Conservation (phyloP, 2,797 vertebrate genomes). For the Pantherophis vulpinus region DNA sequence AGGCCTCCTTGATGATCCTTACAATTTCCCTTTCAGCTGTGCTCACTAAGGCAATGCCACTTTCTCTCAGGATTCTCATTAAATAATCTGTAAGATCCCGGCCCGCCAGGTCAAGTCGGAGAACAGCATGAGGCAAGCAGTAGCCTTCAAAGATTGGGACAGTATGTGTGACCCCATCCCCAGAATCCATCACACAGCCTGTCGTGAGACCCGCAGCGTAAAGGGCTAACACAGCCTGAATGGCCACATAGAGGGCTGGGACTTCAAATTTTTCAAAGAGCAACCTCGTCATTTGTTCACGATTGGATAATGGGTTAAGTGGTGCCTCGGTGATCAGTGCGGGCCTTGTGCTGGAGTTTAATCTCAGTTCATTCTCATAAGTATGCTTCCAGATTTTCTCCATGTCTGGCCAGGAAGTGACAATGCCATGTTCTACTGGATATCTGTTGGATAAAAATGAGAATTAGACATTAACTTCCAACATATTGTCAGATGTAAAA, state of each 20-base stretch:
- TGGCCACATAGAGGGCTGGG: constrained; percentile 59
- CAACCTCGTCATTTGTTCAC: constrained; percentile 47
- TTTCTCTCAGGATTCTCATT: constrained; percentile 48
- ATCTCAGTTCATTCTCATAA: constrained; percentile 50
- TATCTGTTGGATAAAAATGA: constrained; percentile 37
- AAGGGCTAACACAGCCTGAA: constrained; percentile 56
- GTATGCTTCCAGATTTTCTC: constrained; percentile 56
- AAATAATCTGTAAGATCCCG: constrained; percentile 57
- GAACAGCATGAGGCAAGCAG: constrained; percentile 54
- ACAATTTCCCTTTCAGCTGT: constrained; percentile 50
- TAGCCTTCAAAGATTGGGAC: constrained; percentile 60
- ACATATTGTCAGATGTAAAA: neutral
- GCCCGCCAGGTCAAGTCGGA: constrained; percentile 51
- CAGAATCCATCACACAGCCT: constrained; percentile 50
- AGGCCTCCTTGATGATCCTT: constrained; percentile 53
- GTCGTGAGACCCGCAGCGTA: constrained; percentile 59
- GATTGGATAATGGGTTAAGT: constrained; percentile 48
- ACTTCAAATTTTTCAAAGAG: constrained; percentile 57
- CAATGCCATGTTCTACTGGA: constrained; percentile 47
- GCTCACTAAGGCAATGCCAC: constrained; percentile 28
- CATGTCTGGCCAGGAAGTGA: constrained; percentile 55
- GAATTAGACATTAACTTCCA: neutral
- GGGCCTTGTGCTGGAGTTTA: constrained; percentile 46
- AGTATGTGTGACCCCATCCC: constrained; percentile 44
- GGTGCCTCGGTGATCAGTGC: constrained; percentile 56